Base-by-base conservation (phyloP, 2,113 vertebrate species). In the Proterorhinus semilunaris region DNA sequence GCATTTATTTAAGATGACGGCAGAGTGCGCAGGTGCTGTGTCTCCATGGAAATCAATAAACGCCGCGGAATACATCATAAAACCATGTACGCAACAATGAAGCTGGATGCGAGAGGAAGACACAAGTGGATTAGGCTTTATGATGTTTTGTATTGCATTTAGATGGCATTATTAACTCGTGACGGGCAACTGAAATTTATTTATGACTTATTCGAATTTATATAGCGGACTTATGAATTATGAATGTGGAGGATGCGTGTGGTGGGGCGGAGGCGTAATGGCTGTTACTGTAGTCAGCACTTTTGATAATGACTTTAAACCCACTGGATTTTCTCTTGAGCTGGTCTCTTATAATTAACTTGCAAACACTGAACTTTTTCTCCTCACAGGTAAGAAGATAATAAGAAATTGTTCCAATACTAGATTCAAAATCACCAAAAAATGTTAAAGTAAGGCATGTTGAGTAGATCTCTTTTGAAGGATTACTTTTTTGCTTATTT, bases 21-120 rank as follows among this genome's bases (percentile, higher is more conserved):
- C 27, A 21, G 21, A 58, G 74, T 51, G 74, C 76, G 71, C 64
- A 12, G 17, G 68, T 86, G 79, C 82, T 72, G 73, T 45, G 76
- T 88, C 86, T 90, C 85, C 54, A 61, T 89, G 86, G 86, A 92
- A 89, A 89, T 87, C 83, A 87, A 82, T 87, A 82, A 79, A 79
- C 76, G 68, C 43, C 66, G 66, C 72, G 43, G 77, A 55, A 72
- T 75, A 66, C 71, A 73, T 62, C 15, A 48, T 15, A 44, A 61
- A 81, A 45, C 66, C 73, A 78, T 8, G 69, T 59, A 75, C 75
- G 16, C 16, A 4, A 16, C 16, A 53, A 54, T 21, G 16, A 53
- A 8, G 10, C 11, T 6, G n/a, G n/a, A 3, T 1, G 27, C 27
- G 27, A 36, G 27, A 53, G 48, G 61, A 48, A 46, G 48, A 44